Evolutionary conservation across 2,113 vertebrate genomes (phyloP), one percentile per base, ranked within the genome.

Genomic region (Progne subis): DNA sequence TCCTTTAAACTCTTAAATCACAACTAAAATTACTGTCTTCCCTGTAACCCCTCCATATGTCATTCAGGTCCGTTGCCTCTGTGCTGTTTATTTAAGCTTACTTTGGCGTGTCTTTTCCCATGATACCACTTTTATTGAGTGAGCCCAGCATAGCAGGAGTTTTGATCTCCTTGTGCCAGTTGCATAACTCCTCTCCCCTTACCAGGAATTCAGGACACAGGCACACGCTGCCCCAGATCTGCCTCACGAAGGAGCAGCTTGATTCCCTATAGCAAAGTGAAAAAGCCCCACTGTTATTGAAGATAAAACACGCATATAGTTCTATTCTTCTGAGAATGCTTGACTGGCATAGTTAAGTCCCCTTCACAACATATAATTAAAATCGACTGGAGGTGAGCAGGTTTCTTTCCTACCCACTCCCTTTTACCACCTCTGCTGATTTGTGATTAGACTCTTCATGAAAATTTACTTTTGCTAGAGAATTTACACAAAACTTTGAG

Each of bases 41-140:
- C 9, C 32, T 4, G 1, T 43, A 76, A 69, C 29, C 6, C 24
- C 60, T 55, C 83, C 64, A 23, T 47, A n/a, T 64, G 39, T 65
- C 57, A 53, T 17, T 37, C 46, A 34, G 41, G 28, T 37, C 55
- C 7, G 3, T 39, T 81, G 71, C 53, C 80, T 82, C 68, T 86
- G 79, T 67, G 52, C 80, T 84, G 6, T 77, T 82, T 91, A 82
- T 95, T 64, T 82, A 82, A 96, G 86, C 23, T 28, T 61, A 44
- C 75, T 53, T 41, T 81, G 67, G 14, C 6, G 3, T 18, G 59
- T 84, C 47, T 88, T 31, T 87, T 96, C 84, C 86, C 68, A 81
- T 3, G 55, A 88, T 31, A 82, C 49, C 19, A 4, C 43, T 81
- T 89, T 26, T 55, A 60, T 18, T 49, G 60, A 61, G 53, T 16